phyloP scores from a whole-genome alignment of 30 jellyfish, hydroid and myxozoan species.

The Hydractinia symbiolongicarpus region DNA sequence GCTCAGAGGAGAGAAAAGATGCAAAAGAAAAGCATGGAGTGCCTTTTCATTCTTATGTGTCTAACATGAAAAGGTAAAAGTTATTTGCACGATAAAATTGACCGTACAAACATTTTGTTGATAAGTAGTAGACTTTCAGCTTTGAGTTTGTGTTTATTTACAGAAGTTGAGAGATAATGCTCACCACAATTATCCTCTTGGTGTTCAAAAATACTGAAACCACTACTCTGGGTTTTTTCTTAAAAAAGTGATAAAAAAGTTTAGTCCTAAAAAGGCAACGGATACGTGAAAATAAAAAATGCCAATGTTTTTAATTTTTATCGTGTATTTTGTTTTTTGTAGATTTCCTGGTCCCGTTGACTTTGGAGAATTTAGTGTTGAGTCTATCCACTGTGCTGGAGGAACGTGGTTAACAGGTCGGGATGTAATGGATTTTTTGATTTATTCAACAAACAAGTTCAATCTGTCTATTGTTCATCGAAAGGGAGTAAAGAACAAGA shows the following conservation, averaged over 20 bases:
- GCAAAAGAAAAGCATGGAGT: background rate
- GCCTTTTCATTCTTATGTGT: background rate
- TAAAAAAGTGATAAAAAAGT: no score
- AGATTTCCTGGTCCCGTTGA: constrained; percentile 1
- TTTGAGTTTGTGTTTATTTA: no score
- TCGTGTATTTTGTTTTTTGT: background rate
- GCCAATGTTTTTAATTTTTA: no score
- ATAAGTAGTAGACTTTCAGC: no score
- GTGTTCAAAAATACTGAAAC: no score
- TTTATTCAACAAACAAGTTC: constrained; percentile 5
- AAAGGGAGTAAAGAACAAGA: background rate
- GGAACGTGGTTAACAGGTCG: background rate
- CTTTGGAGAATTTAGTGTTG: background rate
- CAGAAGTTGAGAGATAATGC: no score
- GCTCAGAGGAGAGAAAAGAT: background rate
- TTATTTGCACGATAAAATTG: background rate
- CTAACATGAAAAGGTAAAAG: background rate
- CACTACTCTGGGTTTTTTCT: no score
- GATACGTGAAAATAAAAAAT: no score
- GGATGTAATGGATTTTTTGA: background rate
- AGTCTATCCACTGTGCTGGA: background rate
- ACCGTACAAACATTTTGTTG: background rate
- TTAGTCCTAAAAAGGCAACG: no score
- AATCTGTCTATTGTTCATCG: constrained; percentile 5
- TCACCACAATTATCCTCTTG: no score